phyloP scores from a whole-genome alignment of 2,797 vertebrate genomes.

The Moxostoma hubbsi region DNA sequence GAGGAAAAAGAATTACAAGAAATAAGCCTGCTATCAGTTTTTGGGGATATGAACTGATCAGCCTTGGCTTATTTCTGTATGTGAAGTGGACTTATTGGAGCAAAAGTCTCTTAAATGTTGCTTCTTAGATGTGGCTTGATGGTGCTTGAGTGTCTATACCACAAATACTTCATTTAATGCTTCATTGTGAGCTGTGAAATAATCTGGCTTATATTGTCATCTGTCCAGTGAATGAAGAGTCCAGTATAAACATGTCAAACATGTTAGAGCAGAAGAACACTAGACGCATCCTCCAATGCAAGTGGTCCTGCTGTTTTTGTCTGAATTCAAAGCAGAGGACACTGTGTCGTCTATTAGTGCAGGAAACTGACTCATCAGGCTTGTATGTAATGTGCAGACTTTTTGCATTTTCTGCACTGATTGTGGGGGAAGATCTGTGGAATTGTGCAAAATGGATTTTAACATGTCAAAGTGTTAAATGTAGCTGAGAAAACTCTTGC shows the following conservation, averaged over 20 bases:
- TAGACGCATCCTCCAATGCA: not conserved
- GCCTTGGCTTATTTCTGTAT: slow-evolving; percentile 23
- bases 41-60: slow-evolving; percentile 37
- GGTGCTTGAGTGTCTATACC: slow-evolving; percentile 14
- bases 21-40: slow-evolving; percentile 40
- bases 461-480: too few relatives aligned
- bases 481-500: too few relatives aligned
- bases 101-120: not conserved
- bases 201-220: slow-evolving; percentile 14
- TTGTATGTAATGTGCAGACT: too few relatives aligned
- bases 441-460: too few relatives aligned
- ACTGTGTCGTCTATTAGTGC: not conserved
- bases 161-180: slow-evolving; percentile 1
- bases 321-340: not conserved
- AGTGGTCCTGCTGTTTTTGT: not conserved
- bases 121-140: slow-evolving; percentile 8
- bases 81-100: slow-evolving; percentile 35
- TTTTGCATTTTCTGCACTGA: too few relatives aligned
- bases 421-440: too few relatives aligned
- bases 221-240: slow-evolving; percentile 10
- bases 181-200: slow-evolving; percentile 18
- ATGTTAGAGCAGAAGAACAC: slow-evolving; percentile 13
- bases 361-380: too few relatives aligned
- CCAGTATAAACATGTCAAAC: slow-evolving; percentile 23
- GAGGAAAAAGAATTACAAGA: slow-evolving; percentile 14